Conservation (phyloP, 2,113 vertebrate genomes). For the Lipophrys pholis region DNA sequence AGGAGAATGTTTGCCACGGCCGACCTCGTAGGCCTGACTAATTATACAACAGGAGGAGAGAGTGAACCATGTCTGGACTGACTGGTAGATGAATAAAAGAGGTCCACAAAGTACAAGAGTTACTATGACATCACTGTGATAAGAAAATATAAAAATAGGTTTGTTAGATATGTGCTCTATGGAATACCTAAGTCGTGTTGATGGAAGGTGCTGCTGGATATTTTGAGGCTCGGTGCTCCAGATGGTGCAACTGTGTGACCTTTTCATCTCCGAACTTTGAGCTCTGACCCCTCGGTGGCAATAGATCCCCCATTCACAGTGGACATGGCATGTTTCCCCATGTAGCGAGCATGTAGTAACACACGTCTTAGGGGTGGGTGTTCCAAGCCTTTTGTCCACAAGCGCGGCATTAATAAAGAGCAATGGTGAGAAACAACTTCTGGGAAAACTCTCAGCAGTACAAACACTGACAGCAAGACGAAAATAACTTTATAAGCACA, state of each 20-base stretch:
- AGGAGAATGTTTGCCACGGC: constrained; percentile 19
- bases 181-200: too few species aligned
- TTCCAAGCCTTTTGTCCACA: constrained; percentile 17
- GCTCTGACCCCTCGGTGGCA: constrained; percentile 55
- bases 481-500: constrained; percentile 11
- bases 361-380: constrained; percentile 11
- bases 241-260: constrained; percentile 63
- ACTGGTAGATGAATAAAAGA: neutral
- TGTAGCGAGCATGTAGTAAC: constrained; percentile 45
- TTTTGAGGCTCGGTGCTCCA: constrained; percentile 49
- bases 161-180: too few species aligned
- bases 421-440: constrained; percentile 26
- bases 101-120: too few species aligned
- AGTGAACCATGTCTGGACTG: constrained; percentile 26
- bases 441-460: constrained; percentile 18
- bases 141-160: too few species aligned
- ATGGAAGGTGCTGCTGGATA: constrained; percentile 30
- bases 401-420: constrained; percentile 44
- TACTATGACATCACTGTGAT: too few species aligned
- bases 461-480: constrained; percentile 1
- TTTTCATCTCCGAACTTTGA: constrained; percentile 62
- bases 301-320: constrained; percentile 41
- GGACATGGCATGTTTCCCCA: constrained; percentile 64
- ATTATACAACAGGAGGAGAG: constrained; percentile 50
- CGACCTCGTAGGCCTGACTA: constrained; percentile 25